phyloP scores from a whole-genome alignment of 2,797 vertebrate genomes.

The Okamejei kenojei region DNA sequence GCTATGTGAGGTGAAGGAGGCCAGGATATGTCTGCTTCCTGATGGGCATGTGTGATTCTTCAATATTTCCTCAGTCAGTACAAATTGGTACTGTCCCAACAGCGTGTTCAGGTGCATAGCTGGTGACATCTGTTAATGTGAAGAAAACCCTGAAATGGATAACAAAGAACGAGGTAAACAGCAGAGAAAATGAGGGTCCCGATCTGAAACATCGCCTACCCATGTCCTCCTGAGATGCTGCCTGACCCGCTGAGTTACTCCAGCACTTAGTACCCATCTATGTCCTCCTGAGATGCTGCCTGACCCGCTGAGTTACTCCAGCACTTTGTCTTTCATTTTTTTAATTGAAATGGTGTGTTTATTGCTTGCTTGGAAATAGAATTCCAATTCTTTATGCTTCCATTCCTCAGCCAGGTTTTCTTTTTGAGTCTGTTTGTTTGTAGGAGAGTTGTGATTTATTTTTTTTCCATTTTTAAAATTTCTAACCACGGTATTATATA shows the following conservation, averaged over 20 bases:
- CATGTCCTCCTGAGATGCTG: too few species aligned
- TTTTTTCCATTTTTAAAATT: not conserved
- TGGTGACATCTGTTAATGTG: not conserved
- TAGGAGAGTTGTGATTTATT: not conserved
- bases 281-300: too few species aligned
- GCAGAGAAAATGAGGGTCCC: too few species aligned
- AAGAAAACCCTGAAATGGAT: not conserved
- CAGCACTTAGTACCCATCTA: too few species aligned
- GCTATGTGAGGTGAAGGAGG: not conserved
- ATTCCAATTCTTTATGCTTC: not conserved
- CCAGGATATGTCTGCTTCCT: not conserved
- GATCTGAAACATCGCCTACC: too few species aligned
- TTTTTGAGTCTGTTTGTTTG: not conserved
- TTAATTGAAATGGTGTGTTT: too few species aligned
- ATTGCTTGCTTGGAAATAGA: not conserved
- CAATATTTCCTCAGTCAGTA: not conserved
- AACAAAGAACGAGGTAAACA: too few species aligned
- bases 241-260: too few species aligned
- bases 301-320: too few species aligned
- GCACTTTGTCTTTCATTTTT: too few species aligned
- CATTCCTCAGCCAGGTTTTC: not conserved
- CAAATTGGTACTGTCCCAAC: not conserved
- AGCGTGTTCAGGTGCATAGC: too few species aligned
- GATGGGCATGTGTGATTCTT: not conserved
- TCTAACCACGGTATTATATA: not conserved